Conservation (phyloP, 2,888 invertebrate species). For the Rutpela maculata region DNA sequence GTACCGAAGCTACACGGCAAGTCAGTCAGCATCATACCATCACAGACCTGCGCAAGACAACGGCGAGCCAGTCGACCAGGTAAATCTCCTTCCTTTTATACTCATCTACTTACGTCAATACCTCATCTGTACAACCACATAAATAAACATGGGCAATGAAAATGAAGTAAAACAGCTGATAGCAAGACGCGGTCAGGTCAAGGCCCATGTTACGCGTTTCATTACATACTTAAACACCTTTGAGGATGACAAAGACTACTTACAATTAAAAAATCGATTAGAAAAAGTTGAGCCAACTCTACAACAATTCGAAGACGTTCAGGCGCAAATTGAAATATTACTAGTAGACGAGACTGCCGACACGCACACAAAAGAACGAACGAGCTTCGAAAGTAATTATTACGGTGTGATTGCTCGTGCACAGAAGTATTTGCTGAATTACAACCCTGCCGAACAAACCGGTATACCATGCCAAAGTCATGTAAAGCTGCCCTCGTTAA, state of each 20-base stretch:
- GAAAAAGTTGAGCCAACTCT: neutral
- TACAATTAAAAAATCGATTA: constrained; percentile 13
- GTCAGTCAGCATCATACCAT: too few species aligned
- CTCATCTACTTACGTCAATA: neutral
- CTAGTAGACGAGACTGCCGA: neutral
- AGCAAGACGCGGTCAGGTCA: constrained; percentile 2
- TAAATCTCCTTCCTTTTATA: neutral
- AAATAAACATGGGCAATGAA: neutral
- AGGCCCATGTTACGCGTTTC: constrained; percentile 16
- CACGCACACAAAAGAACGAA: neutral
- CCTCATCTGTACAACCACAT: neutral
- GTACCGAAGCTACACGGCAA: too few species aligned
- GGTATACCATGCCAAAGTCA: neutral
- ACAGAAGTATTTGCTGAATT: neutral
- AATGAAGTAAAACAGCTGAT: neutral
- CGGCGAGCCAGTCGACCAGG: neutral
- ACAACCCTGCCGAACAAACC: neutral
- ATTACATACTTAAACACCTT: neutral
- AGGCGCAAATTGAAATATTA: constrained; percentile 25
- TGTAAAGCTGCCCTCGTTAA: neutral
- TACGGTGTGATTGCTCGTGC: constrained; percentile 10
- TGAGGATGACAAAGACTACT: neutral
- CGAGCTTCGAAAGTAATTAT: constrained; percentile 24
- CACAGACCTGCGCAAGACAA: too few species aligned
- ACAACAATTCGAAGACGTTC: constrained; percentile 16